These are phyloP conservation scores for Cossypha caffra DNA, from an alignment of 2,797 vertebrate species.

Conservation along the genomic window DNA sequence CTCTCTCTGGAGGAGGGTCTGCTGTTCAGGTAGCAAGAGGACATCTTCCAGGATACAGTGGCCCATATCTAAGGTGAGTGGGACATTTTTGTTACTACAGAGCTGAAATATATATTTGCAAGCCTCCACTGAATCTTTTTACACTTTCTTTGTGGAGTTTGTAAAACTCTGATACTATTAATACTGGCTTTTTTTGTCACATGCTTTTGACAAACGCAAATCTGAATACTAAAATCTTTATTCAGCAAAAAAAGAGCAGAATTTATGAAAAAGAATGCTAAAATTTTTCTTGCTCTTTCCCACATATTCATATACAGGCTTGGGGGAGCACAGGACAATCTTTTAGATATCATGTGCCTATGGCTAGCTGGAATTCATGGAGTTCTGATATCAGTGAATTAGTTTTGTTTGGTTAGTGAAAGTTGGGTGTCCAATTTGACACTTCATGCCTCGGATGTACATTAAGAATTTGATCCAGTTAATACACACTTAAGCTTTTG, in stretches of 20 bases:
- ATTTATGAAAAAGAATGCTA: not conserved
- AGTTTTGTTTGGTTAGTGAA: not conserved
- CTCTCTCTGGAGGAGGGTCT: not conserved
- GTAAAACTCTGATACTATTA: not conserved
- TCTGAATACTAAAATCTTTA: not conserved
- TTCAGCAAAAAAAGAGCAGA: not conserved
- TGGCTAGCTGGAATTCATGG: not conserved
- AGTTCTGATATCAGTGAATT: not conserved
- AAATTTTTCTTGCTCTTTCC: not conserved
- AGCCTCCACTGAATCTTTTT: not conserved
- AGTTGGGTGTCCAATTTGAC: not conserved
- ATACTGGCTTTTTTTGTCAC: not conserved
- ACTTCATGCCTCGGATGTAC: not conserved
- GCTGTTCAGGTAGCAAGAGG: not conserved
- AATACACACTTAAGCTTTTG: constrained; percentile 4
- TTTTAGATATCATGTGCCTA: not conserved
- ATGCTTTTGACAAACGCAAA: not conserved
- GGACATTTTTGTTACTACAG: constrained; percentile 15
- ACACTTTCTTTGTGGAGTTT: not conserved
- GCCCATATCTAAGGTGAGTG: not conserved
- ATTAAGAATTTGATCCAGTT: constrained; percentile 32
- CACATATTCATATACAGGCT: not conserved
- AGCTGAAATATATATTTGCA: not conserved
- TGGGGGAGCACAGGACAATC: fast-evolving
- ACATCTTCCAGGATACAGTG: not conserved